A percentile compares a stretch with the other conserved stretches of the same genome.
These are phyloP conservation scores for Trochalopteron elliotii DNA, from an alignment of 2,113 vertebrate species.

Conservation along the genomic window DNA sequence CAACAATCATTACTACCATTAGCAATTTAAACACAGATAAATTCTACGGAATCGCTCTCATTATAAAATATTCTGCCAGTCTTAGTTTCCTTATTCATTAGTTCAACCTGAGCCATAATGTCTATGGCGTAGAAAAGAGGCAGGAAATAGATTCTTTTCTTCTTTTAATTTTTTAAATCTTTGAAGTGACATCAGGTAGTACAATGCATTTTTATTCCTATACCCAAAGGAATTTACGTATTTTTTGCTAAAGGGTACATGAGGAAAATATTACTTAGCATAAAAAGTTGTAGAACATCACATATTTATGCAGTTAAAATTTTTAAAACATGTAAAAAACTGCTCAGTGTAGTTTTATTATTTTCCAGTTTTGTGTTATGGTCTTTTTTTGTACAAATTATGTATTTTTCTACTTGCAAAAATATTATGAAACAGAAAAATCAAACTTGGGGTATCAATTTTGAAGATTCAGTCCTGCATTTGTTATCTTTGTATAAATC, in stretches of 20 bases:
- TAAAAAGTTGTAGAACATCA: neutral
- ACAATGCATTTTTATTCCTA: neutral
- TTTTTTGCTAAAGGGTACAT: neutral
- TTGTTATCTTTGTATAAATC: neutral
- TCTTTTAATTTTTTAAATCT: neutral
- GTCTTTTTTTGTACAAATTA: neutral
- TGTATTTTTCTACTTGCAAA: neutral
- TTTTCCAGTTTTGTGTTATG: neutral
- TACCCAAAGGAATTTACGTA: neutral
- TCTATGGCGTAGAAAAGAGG: neutral
- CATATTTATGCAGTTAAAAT: neutral
- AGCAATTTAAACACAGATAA: neutral
- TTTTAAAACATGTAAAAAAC: neutral
- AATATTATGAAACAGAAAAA: neutral
- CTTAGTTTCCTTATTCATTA: neutral
- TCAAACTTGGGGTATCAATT: neutral
- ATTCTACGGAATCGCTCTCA: neutral
- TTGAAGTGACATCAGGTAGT: neutral
- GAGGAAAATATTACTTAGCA: neutral
- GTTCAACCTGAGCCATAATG: neutral
- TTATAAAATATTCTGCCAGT: neutral
- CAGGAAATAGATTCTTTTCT: neutral
- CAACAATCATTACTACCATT: neutral
- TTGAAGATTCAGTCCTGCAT: neutral
- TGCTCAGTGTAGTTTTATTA: neutral